A percentile compares a stretch with the other conserved stretches of the same genome.
Conservation (phyloP, 2,797 vertebrate species). For the Enteromius trimaculatus region DNA sequence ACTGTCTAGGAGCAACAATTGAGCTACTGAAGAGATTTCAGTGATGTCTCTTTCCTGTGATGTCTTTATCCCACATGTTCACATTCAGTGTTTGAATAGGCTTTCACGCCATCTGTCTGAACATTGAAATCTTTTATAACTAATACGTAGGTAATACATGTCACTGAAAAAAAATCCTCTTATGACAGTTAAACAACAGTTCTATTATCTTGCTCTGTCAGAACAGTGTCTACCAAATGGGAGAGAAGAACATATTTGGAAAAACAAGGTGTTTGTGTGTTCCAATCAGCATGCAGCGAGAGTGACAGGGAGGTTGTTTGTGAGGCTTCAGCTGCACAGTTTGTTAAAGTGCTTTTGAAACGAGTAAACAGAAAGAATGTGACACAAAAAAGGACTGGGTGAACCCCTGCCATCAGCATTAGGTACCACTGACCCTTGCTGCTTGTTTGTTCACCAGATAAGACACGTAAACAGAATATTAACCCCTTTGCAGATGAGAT, state of each 20-base stretch:
- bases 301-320: background rate
- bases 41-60: background rate
- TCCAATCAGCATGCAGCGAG: slow-evolving; percentile 34
- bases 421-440: background rate
- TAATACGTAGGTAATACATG: background rate
- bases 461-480: background rate
- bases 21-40: slow-evolving; percentile 8
- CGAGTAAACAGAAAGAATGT: slow-evolving; percentile 24
- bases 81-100: background rate
- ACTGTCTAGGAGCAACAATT: background rate
- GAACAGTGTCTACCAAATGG: background rate
- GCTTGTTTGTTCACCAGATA: slow-evolving; percentile 38
- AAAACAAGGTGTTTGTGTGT: slow-evolving; percentile 6
- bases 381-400: background rate
- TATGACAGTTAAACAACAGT: background rate
- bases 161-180: background rate
- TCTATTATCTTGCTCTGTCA: background rate
- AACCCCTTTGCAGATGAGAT: background rate
- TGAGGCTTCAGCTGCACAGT: slow-evolving; percentile 12
- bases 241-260: background rate
- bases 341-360: slow-evolving; percentile 36
- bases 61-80: background rate
- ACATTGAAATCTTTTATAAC: background rate
- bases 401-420: slow-evolving; percentile 31
- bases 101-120: background rate